Evolutionary conservation across 2,888 invertebrate species (phyloP), one percentile per base, ranked within the genome.

Genomic region (Volucella inanis): DNA sequence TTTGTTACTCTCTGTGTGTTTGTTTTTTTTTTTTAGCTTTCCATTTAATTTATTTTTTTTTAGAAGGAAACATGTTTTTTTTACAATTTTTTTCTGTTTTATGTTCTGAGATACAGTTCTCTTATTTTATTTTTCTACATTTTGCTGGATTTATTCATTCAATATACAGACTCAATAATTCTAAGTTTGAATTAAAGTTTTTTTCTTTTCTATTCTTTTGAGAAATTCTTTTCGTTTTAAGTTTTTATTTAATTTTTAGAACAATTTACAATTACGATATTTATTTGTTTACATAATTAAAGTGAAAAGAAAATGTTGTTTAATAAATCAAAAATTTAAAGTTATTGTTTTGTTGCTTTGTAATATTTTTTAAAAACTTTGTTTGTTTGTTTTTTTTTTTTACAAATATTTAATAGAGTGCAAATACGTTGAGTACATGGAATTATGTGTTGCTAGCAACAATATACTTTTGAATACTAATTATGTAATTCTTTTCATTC

Each of bases 341-440:
- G 6, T 6, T 31, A 6, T 31, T 31, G 6, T 31, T 31, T 31
- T 31, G 31, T 31, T 4, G 31, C 31, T 31, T 31, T 31, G 6
- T 31, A 31, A 31, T 31, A 39, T 38, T 57, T 18, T 70, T 14
- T 11, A n/a, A 38, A 75, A n/a, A 22, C n/a, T n/a, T n/a, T n/a
- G n/a, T 22, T 22, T 1, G 12, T 15, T 14, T 14, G 39, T n/a
- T 2, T 31, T 67, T n/a, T 75, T 50, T 52, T 55, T 14, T 2
- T 50, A 52, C 47, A 52, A 12, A 18, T 55, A 57, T 61, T 80
- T 54, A 47, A 39, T 72, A 47, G 49, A 45, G 74, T 78, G 77
- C 86, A 86, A 81, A 74, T 74, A 74, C 39, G 59, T 62, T 55
- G 6, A 64, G 31, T 74, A 54, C 22, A 68, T 80, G 47, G 49